Percentiles rank a stretch among this genome's conserved stretches.
Evolutionary conservation across 1,140 invertebrate species (phyloP).

Genomic region (Eurosta solidaginis): DNA sequence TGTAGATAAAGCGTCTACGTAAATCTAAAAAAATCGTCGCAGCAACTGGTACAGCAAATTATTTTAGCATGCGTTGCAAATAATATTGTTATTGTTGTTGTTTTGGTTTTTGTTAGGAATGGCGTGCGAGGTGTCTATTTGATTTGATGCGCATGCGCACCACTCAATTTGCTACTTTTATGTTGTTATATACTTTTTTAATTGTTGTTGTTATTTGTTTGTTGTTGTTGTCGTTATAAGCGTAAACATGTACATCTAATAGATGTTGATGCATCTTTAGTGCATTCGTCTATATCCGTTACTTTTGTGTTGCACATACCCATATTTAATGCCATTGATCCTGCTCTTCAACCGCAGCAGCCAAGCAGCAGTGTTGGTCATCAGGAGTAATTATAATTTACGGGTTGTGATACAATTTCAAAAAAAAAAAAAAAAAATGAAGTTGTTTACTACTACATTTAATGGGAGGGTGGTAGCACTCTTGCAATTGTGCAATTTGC

Average conservation of each 20-base stretch:
- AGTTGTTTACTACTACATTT: neutral
- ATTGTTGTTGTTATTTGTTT: too few species aligned
- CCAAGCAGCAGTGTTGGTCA: neutral
- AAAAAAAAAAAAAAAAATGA: too few species aligned
- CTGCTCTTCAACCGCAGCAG: neutral
- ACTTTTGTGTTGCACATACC: neutral
- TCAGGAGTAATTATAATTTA: neutral
- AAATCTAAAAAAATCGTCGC: too few species aligned
- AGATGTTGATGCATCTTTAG: too few species aligned
- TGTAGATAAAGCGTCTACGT: too few species aligned
- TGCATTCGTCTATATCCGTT: too few species aligned
- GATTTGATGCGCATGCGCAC: slow-evolving; percentile 10
- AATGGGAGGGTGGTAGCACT: neutral
- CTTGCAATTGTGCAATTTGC: neutral
- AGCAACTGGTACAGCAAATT: neutral
- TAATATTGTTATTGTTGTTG: neutral
- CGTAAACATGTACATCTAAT: too few species aligned
- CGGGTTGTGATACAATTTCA: neutral
- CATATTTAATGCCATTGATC: neutral
- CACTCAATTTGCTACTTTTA: neutral
- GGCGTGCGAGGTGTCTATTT: neutral
- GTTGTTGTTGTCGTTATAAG: too few species aligned
- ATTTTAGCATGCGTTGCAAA: neutral
- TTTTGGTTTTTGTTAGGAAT: neutral
- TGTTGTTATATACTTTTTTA: too few species aligned